Base-by-base conservation (phyloP, 2,113 vertebrate species). In the Thermophis baileyi region DNA sequence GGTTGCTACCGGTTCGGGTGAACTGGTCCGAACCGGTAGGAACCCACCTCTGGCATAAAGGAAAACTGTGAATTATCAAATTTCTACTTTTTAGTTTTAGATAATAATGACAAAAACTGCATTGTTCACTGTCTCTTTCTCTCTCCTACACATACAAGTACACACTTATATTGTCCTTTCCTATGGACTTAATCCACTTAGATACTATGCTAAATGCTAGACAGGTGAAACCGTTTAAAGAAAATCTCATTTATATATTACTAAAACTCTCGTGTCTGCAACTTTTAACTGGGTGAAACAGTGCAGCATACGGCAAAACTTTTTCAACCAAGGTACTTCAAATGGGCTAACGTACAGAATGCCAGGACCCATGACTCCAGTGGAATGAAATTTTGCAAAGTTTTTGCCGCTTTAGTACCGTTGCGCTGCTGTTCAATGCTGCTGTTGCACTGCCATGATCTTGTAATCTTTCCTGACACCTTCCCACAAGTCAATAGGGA, bases 71-170 rank as follows among this genome's bases (percentile, higher is more conserved):
- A 86, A 47, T 40, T 87, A 63, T 74, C 54, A 87, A 11, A 69
- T 89, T 91, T 89, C 90, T 51, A 69, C 20, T n/a, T 63, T 63
- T 74, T 57, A 47, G 51, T 16, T 89, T 30, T 55, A n/a, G 51
- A 91, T 53, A 87, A 89, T 74, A 47, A n/a, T 44, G 74, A 49
- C 35, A 60, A 91, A 85, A 92, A 85, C 49, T 86, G 89, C 69
- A 47, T 91, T 91, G 44, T 46, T 50, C 91, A 14, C 11, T 57
- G 27, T 44, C n/a, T 51, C 25, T 25, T 90, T 7, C 22, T 24
- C 50, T 89, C 69, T 81, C 35, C 18, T 40, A 40, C 69, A 81
- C 35, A 22, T 20, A 81, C 69, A 81, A 40, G 3, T 30, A 14
- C 3, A 63, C n/a, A 81, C 35, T 8, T 81, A 74, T 40, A 74